Evolutionary conservation across 2,888 invertebrate species (phyloP).

Genomic region (Timandra comae): DNA sequence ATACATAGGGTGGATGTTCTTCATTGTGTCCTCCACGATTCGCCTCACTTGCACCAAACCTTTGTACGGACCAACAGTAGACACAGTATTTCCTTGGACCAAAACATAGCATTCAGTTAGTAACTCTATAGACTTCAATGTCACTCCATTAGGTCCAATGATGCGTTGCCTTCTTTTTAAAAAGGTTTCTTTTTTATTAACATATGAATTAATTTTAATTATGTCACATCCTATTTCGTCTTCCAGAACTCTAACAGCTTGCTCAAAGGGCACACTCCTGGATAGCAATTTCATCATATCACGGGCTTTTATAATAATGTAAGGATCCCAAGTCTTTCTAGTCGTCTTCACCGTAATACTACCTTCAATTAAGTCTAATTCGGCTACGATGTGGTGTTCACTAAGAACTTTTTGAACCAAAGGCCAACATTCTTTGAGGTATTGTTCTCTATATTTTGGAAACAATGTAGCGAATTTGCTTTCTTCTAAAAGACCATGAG

Average conservation of each 20-base stretch:
- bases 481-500: slow-evolving; percentile 91
- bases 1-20: slow-evolving; percentile 98
- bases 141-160: slow-evolving; percentile 98
- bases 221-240: slow-evolving; percentile 97
- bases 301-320: slow-evolving; percentile 95
- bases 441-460: slow-evolving; percentile 97
- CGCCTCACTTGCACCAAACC: slow-evolving; percentile 91
- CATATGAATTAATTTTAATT: slow-evolving; percentile 95
- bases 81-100: slow-evolving; percentile 98
- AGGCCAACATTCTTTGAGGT: slow-evolving; percentile 96
- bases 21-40: slow-evolving; percentile 98
- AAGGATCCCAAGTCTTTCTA: slow-evolving; percentile 98
- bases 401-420: slow-evolving; percentile 90
- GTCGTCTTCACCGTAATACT: slow-evolving; percentile 97
- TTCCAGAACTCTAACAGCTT: slow-evolving; percentile 89
- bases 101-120: slow-evolving; percentile 97
- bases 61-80: slow-evolving; percentile 96
- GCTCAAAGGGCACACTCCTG: slow-evolving; percentile 97
- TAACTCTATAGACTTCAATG: slow-evolving; percentile 96
- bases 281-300: slow-evolving; percentile 97
- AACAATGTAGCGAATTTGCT: slow-evolving; percentile 98
- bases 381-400: slow-evolving; percentile 88
- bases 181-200: slow-evolving; percentile 94
- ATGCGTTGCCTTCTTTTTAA: slow-evolving; percentile 95
- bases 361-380: slow-evolving; percentile 94